Conservation (phyloP, 2,888 invertebrate genomes). For the Orthonevra nobilis region DNA sequence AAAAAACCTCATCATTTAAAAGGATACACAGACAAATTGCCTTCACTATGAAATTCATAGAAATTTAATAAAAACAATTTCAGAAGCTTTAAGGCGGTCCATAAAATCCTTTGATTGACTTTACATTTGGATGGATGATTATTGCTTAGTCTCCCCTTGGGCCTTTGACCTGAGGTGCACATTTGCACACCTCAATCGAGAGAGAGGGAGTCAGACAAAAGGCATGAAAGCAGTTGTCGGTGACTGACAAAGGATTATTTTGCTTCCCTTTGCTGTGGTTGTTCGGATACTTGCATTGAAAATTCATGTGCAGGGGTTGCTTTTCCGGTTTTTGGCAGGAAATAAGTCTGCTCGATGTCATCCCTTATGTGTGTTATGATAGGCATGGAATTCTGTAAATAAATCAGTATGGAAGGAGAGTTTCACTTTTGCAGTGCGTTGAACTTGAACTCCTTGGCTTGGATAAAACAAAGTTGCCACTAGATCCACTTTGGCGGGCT, state of each 20-base stretch:
- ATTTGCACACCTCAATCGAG: constrained; percentile 11
- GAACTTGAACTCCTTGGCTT: constrained; percentile 51
- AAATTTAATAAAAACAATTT: constrained; percentile 24
- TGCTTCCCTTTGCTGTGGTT: constrained; percentile 5
- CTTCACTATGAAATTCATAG: no score
- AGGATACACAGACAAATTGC: constrained; percentile 16
- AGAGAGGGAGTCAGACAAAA: constrained; percentile 42
- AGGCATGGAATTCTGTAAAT: neutral
- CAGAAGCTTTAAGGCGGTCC: no score
- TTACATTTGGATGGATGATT: constrained; percentile 40
- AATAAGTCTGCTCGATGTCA: constrained; percentile 28
- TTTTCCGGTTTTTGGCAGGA: constrained; percentile 42
- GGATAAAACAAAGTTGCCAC: neutral
- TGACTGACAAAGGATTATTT: constrained; percentile 49
- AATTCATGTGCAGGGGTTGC: constrained; percentile 22
- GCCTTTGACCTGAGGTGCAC: constrained; percentile 59
- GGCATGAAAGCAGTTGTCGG: constrained; percentile 49
- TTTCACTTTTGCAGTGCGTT: constrained; percentile 61
- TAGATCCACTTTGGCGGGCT: no score
- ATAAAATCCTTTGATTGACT: constrained; percentile 38
- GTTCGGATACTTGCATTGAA: no score
- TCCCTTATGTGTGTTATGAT: constrained; percentile 17
- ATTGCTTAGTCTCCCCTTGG: constrained; percentile 26
- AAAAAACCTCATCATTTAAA: constrained; percentile 20
- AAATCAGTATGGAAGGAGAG: neutral